Conservation (phyloP, 2,888 invertebrate genomes). For the Caenorhabditis angaria region DNA sequence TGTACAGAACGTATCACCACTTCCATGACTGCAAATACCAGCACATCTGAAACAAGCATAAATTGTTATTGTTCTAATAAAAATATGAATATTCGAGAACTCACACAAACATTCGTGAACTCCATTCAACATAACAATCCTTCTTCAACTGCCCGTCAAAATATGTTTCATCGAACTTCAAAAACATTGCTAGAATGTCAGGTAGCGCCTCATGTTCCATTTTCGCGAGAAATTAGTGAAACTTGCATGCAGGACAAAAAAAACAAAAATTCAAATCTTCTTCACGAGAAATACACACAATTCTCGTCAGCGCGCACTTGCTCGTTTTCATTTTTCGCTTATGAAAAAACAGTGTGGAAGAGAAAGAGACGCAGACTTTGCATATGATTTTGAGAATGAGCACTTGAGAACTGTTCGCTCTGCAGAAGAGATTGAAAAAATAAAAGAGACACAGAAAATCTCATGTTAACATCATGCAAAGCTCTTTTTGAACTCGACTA, state of each 20-base stretch:
- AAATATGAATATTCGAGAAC: not conserved
- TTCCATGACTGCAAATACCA: not conserved
- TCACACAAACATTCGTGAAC: not conserved
- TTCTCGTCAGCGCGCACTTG: not conserved
- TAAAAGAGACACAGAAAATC: not conserved
- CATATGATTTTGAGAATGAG: not conserved
- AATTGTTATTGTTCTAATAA: too few relatives aligned
- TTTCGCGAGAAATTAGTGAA: not conserved
- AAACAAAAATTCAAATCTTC: not conserved
- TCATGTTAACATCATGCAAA: not conserved
- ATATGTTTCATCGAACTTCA: not conserved
- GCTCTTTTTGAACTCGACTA: conserved; percentile 4
- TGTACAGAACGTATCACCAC: conserved; percentile 76
- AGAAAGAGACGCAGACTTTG: not conserved
- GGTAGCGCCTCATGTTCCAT: not conserved
- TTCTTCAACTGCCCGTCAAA: not conserved
- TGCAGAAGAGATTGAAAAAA: not conserved
- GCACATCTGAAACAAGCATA: not conserved
- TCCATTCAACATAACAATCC: not conserved
- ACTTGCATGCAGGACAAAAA: not conserved
- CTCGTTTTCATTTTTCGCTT: not conserved
- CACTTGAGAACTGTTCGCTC: not conserved
- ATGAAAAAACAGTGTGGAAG: not conserved
- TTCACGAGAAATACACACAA: not conserved
- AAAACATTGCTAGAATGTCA: not conserved